Evolutionary conservation across 2,888 invertebrate species (phyloP), one percentile per base, ranked within the genome.

Genomic region (Thera obeliscata): DNA sequence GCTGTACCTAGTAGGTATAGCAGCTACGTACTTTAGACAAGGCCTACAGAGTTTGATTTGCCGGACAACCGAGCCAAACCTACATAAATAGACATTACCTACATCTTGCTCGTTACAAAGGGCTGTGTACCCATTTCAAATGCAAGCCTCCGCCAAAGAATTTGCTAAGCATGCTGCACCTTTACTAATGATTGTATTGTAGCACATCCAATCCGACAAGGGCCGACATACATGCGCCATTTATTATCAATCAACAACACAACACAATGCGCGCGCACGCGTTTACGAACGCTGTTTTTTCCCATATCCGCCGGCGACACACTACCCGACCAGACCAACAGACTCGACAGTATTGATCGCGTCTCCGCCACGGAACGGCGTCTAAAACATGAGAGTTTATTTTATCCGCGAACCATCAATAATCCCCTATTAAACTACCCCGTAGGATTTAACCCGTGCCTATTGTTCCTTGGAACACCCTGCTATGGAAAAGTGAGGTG

Each of bases 211-310:
- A 8, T 38, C 38, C 2, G 6, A 0, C 9, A 9, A 46, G 43
- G 43, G 8, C 43, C 43, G 43, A 46, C 9, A 46, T 50, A 50
- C 52, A 89, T 89, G 87, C 87, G 87, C 87, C 74, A 77, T 84
- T 9, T 46, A 60, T 86, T 83, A 54, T 87, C 88, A 89, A 87
- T 87, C 88, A 89, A 87, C 90, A 91, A 89, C 86, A 87, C 90
- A 91, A 89, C 86, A 88, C 80, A 81, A 79, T 90, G 91, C 89
- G 90, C 90, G 90, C 91, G 91, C 91, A 90, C 82, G 87, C 86
- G 84, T 86, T 80, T 49, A 46, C 64, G 56, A 78, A 82, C 75
- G 78, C 81, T 81, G 81, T 86, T 87, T 88, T 88, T 87, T 87
- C 82, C 22, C 84, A 84, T 86, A 88, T 86, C 85, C 86, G 82